These are phyloP conservation scores for Lophura nycthemera DNA, from an alignment of 2,113 vertebrate genomes.

Conservation along the genomic window DNA sequence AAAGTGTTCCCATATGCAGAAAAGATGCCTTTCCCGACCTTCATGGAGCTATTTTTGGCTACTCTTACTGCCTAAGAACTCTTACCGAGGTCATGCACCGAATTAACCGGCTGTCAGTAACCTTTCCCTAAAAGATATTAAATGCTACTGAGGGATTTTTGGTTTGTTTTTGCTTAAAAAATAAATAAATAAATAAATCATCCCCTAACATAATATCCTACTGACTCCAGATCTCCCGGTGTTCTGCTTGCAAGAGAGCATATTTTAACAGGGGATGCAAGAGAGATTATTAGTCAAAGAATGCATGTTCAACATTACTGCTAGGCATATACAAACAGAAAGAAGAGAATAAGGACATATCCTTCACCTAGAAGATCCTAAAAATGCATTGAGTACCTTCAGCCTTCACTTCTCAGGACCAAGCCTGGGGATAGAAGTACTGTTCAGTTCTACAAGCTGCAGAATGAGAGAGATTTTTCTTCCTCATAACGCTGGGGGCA, in stretches of 20 bases:
- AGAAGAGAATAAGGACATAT: background rate
- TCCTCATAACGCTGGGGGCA: background rate
- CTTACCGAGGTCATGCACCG: background rate
- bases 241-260: background rate
- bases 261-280: background rate
- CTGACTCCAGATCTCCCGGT: background rate
- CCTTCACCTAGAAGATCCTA: background rate
- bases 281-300: background rate
- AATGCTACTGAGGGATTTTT: background rate
- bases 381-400: background rate
- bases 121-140: background rate
- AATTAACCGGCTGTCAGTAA: background rate
- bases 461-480: background rate
- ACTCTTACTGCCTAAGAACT: conserved; percentile 17
- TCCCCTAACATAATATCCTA: background rate
- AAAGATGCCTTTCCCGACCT: conserved; percentile 34
- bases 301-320: background rate
- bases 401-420: background rate
- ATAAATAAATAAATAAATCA: background rate
- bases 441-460: background rate
- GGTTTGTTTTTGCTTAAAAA: background rate
- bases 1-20: background rate
- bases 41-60: conserved; percentile 58
- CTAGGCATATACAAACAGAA: background rate
- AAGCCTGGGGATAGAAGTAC: background rate